Base-by-base conservation (phyloP, 2,888 invertebrate species). In the Gortyna flavago region DNA sequence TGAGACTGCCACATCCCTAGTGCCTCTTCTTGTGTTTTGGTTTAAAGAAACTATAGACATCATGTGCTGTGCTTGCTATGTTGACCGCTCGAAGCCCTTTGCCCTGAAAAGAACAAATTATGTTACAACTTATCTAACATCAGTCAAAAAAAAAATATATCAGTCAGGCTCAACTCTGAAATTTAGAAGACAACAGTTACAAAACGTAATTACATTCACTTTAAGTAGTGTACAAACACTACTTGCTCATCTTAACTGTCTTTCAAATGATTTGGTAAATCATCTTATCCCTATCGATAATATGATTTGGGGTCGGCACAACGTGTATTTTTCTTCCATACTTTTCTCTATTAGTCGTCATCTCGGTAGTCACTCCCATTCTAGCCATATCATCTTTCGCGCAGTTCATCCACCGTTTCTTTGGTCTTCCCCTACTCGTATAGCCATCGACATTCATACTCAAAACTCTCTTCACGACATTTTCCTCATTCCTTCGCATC, bases 31-130 rank as follows among this genome's bases (percentile, higher is more conserved):
- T 90, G 84, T 65, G 86, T 76, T 89, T 92, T 25, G 85, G 90
- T 57, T 82, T 88, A 76, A 89, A 80, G 66, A 87, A 89, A 76
- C 85, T 89, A 75, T 86, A 89, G n/a, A 94, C 86, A 74, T 94
- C 93, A 79, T 94, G 91, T 0, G 90, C 92, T n/a, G 93, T 92
- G 76, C 88, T 92, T 29, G 92, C 93, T 71, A 93, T 87, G 80
- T 92, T 93, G 54, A 94, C 78, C 35, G 90, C 92, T n/a, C 91
- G 89, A 11, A 94, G 82, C 29, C 92, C 92, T 65, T 93, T 89
- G 29, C 92, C 92, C 93, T 94, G 88, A 71, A 92, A 92, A 80
- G 0, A 80, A 57, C 8, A 66, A 41, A 57, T 11, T 29, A 38
- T 21, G 11, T 54, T 41, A 69, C 7, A 72, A 38, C 13, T 11